These are phyloP conservation scores for Augiades crinisus DNA, from an alignment of 2,888 invertebrate genomes.

Conservation along the genomic window DNA sequence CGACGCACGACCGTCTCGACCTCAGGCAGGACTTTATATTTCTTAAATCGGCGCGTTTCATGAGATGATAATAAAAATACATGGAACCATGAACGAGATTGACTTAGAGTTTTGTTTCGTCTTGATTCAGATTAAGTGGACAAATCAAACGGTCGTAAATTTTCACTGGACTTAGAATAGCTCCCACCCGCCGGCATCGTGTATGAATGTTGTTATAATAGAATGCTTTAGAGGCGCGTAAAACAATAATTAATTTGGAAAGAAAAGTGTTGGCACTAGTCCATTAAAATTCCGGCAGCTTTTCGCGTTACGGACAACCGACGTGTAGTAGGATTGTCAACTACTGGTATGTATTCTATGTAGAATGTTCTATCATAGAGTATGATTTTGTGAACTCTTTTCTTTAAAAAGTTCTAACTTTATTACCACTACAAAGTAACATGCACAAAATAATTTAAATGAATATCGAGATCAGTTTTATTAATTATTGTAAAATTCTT, in stretches of 20 bases:
- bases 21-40: too few species aligned
- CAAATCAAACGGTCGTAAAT: slow-evolving; percentile 74
- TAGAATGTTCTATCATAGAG: not conserved
- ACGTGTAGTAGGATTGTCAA: not conserved
- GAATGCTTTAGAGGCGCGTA: slow-evolving; percentile 69
- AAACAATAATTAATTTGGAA: slow-evolving; percentile 79
- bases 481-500: too few species aligned
- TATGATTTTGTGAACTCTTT: not conserved
- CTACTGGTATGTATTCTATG: not conserved
- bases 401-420: too few species aligned
- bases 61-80: slow-evolving; percentile 40
- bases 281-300: slow-evolving; percentile 61
- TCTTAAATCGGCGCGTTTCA: slow-evolving; percentile 8
- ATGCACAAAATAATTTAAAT: too few species aligned
- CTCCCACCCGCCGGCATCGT: slow-evolving; percentile 49
- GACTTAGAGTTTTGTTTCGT: slow-evolving; percentile 55
- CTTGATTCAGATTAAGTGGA: slow-evolving; percentile 64
- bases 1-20: too few species aligned
- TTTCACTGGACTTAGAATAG: slow-evolving; percentile 51
- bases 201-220: slow-evolving; percentile 69
- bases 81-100: slow-evolving; percentile 50
- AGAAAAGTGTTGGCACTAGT: slow-evolving; percentile 67
- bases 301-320: slow-evolving; percentile 19
- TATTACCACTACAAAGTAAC: too few species aligned
- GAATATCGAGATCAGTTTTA: too few species aligned